Evolutionary conservation across 2,797 vertebrate genomes (phyloP).

Genomic region (Carduelis carduelis): DNA sequence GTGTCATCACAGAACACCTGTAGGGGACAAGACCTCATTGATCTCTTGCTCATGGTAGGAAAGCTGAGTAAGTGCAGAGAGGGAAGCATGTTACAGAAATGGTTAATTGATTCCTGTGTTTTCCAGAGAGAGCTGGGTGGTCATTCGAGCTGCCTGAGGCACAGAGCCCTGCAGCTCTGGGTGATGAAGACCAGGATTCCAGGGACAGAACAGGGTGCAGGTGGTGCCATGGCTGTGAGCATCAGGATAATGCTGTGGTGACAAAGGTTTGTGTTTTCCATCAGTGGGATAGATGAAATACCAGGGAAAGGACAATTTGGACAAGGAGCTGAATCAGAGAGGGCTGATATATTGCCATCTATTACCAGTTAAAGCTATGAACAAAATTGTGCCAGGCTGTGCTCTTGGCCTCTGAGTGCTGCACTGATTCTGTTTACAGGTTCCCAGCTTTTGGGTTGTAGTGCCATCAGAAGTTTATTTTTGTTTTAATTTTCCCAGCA

Average conservation of each 20-base stretch:
- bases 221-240: background rate
- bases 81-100: background rate
- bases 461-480: slow-evolving; percentile 17
- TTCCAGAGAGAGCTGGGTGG: background rate
- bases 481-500: slow-evolving; percentile 48
- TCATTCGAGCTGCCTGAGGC: background rate
- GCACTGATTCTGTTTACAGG: slow-evolving; percentile 53
- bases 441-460: slow-evolving; percentile 26
- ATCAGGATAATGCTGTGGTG: background rate
- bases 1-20: background rate
- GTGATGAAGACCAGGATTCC: background rate
- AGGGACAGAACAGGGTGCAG: background rate
- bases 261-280: background rate
- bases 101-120: background rate
- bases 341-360: background rate
- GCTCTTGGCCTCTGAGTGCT: background rate
- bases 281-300: slow-evolving; percentile 28
- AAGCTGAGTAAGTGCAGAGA: background rate
- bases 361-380: background rate
- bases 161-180: background rate
- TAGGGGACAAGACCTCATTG: background rate
- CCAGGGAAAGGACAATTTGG: background rate
- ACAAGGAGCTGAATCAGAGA: slow-evolving; percentile 36
- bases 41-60: background rate
- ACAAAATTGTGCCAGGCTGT: slow-evolving; percentile 24